A percentile compares a stretch with the other conserved stretches of the same genome.
Conservation (phyloP, 1,140 invertebrate genomes). For the Trachelipus rathkii region DNA sequence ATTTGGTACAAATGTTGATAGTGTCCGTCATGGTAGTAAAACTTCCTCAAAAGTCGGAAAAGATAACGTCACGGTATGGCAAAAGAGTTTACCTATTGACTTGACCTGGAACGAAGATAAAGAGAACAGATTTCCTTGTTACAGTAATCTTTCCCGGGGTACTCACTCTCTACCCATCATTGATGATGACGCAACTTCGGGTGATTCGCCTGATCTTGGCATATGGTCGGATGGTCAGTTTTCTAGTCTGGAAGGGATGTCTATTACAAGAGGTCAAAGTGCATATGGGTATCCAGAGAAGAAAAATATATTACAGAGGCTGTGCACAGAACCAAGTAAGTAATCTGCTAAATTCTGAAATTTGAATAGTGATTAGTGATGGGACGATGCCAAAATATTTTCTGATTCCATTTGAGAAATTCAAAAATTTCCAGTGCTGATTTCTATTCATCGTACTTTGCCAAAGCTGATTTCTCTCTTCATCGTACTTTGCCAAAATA, state of each 20-base stretch:
- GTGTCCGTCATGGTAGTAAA: not conserved
- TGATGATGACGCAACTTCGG: constrained; percentile 35
- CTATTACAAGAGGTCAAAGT: not conserved
- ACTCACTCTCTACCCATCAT: not conserved
- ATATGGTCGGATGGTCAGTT: constrained; percentile 65
- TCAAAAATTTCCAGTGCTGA: too few species aligned
- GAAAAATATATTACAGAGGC: constrained; percentile 4
- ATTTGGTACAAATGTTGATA: not conserved
- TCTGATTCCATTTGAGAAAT: too few species aligned
- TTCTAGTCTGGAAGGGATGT: constrained; percentile 55
- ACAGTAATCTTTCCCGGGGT: not conserved
- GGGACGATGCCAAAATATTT: too few species aligned
- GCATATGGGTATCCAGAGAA: not conserved
- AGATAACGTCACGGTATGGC: too few species aligned
- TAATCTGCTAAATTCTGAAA: constrained; percentile 29
- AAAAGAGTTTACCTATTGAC: not conserved
- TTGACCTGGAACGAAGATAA: constrained; percentile 30
- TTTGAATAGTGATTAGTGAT: too few species aligned
- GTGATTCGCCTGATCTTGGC: constrained; percentile 62
- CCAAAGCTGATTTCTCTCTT: too few species aligned
- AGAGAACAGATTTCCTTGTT: constrained; percentile 20
- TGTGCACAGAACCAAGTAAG: constrained; percentile 44
- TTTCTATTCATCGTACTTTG: too few species aligned
- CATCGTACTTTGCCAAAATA: too few species aligned
- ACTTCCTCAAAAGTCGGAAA: too few species aligned